These are phyloP conservation scores for Syndactyla subalaris DNA, from an alignment of 2,797 vertebrate species.

Conservation along the genomic window DNA sequence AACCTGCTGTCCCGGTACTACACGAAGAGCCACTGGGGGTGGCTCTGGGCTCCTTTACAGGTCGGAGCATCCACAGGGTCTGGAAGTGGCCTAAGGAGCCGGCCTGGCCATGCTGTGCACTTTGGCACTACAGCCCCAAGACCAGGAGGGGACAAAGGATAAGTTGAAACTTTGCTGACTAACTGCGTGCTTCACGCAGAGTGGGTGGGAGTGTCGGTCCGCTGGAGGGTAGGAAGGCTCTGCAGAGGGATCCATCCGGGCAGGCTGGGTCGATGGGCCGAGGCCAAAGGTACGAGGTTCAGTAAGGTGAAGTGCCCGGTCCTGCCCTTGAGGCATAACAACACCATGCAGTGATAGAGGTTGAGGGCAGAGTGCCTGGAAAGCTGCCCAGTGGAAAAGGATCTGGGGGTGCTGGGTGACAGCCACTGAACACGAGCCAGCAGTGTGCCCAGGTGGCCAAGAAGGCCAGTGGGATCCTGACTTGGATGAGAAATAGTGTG, in stretches of 20 bases:
- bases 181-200: background rate
- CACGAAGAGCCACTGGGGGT: accelerated
- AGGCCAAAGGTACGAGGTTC: background rate
- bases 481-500: background rate
- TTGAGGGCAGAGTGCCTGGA: background rate
- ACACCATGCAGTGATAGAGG: background rate
- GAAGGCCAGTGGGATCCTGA: background rate
- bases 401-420: too few species aligned
- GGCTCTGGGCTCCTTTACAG: background rate
- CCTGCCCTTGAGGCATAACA: background rate
- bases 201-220: background rate
- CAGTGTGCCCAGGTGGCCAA: background rate
- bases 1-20: background rate
- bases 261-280: background rate
- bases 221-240: background rate
- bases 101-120: background rate
- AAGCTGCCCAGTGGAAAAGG: background rate
- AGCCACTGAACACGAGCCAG: background rate
- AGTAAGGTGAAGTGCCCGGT: background rate
- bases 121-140: background rate
- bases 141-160: background rate
- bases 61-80: background rate
- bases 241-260: too few species aligned
- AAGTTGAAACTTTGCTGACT: background rate
- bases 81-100: background rate